A percentile compares a stretch with the other conserved stretches of the same genome.
These are phyloP conservation scores for Mirza zaza DNA, from an alignment of 2,113 vertebrate genomes.

Conservation along the genomic window DNA sequence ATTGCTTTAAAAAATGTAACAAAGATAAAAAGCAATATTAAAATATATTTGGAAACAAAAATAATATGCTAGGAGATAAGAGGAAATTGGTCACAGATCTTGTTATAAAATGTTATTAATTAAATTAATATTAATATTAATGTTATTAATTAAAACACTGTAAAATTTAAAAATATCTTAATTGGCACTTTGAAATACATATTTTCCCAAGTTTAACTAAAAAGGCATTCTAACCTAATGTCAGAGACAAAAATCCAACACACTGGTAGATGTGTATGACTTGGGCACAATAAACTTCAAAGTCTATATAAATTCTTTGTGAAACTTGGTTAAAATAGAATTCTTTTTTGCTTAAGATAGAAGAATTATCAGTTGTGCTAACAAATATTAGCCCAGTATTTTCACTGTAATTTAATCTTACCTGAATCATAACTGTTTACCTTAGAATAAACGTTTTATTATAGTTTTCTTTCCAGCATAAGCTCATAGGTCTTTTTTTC, in stretches of 20 bases:
- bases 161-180: neutral
- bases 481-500: neutral
- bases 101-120: conserved; percentile 36
- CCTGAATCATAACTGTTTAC: neutral
- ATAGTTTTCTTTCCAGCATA: neutral
- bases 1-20: conserved; percentile 43
- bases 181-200: conserved; percentile 16
- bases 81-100: neutral
- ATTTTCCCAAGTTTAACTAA: conserved; percentile 37
- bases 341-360: conserved; percentile 2
- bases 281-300: neutral
- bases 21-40: conserved; percentile 47
- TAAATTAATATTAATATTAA: no score
- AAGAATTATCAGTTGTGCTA: neutral
- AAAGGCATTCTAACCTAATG: neutral
- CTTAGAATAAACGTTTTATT: conserved; percentile 26
- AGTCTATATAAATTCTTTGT: neutral
- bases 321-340: neutral
- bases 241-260: conserved; percentile 23
- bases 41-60: conserved; percentile 23
- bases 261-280: neutral
- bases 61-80: neutral
- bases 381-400: neutral
- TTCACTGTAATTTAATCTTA: conserved; percentile 23
- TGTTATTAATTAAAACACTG: neutral